These are phyloP conservation scores for Xiphophorus maculatus DNA, from an alignment of 2,113 vertebrate species.

Conservation along the genomic window DNA sequence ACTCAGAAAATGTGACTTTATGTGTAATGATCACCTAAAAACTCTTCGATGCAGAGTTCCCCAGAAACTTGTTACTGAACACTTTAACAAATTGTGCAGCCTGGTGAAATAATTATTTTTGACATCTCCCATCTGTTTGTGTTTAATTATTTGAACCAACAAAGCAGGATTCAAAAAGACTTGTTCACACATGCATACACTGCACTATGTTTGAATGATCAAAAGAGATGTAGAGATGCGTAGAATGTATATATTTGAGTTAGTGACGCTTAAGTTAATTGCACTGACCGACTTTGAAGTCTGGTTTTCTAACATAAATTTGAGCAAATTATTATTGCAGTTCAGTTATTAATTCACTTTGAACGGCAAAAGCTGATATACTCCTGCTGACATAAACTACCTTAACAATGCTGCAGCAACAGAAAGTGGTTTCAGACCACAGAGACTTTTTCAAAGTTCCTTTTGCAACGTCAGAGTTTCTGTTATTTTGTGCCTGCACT, in stretches of 20 bases:
- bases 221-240: not conserved
- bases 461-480: not conserved
- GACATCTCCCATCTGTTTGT: constrained; percentile 53
- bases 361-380: not conserved
- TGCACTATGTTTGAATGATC: not conserved
- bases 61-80: constrained; percentile 12
- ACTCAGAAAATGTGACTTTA: constrained; percentile 4
- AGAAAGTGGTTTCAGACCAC: not conserved
- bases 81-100: constrained; percentile 28
- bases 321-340: constrained; percentile 24
- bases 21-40: not conserved
- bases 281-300: constrained; percentile 11
- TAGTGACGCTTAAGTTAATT: constrained; percentile 6
- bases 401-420: not conserved
- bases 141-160: constrained; percentile 51
- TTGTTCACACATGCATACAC: constrained; percentile 6
- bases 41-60: constrained; percentile 11
- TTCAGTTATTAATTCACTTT: not conserved
- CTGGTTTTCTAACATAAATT: constrained; percentile 19
- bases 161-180: constrained; percentile 21
- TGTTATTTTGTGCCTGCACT: not conserved
- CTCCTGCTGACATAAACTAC: not conserved
- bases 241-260: not conserved
- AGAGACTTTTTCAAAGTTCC: not conserved
- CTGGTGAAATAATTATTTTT: constrained; percentile 42